Evolutionary conservation across 2,888 invertebrate genomes (phyloP), one percentile per base, ranked within the genome.

Genomic region (Drosophila atripex): DNA sequence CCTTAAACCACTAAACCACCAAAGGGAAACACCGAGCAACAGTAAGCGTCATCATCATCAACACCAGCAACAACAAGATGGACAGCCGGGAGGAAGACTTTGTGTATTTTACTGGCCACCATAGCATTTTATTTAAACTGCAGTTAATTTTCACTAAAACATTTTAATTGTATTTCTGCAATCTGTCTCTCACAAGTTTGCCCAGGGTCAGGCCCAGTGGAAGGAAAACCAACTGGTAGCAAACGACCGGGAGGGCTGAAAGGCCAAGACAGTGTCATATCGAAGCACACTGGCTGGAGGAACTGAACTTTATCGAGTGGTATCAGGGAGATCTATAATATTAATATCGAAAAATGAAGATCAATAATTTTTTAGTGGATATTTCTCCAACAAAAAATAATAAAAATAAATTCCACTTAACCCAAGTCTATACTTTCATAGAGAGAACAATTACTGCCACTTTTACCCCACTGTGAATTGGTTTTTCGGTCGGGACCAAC

Each of bases 161-260:
- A 85, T 87, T 85, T 85, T 86, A 86, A 86, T 86, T 87, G 87
- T 87, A 87, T 87, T 87, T 85, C 68, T 80, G 83, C 83, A 86
- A 85, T 87, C 85, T 85, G 86, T 85, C 84, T 85, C 82, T 70
- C 53, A 78, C 78, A 73, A 82, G 80, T 86, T 84, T 73, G 63
- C 71, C 78, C 78, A 73, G 73, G 53, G 49, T 59, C 61, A 49
- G 51, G 50, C 56, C 59, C 49, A 32, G 64, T n/a, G 39, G 46
- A 60, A 35, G 21, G 54, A 39, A 54, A 35, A 8, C 21, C 30
- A 46, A 51, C 46, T 49, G 35, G 69, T 53, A 41, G 68, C 66
- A 49, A 49, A 57, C 47, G 35, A 46, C 52, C 32, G 9, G 52
- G 39, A 51, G 43, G 41, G 47, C 47, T 8, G 41, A 35, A 23